These are phyloP conservation scores for Coregonus clupeaformis DNA, from an alignment of 2,113 vertebrate genomes.

Conservation along the genomic window DNA sequence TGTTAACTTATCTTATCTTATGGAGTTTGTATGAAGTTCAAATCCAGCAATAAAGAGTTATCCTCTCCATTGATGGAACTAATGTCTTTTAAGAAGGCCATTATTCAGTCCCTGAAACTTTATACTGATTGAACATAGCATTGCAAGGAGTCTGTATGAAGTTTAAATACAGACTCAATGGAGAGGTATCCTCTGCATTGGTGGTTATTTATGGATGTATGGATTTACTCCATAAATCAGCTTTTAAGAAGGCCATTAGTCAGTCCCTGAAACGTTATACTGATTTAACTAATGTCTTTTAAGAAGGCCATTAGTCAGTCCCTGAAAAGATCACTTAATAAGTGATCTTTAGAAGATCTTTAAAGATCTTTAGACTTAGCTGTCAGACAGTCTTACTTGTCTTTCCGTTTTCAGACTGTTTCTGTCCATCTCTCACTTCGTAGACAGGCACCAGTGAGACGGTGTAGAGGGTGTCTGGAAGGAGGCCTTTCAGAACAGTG, in stretches of 20 bases:
- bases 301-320: not conserved
- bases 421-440: conserved; percentile 80
- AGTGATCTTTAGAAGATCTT: not conserved
- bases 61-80: too few relatives aligned
- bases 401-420: conserved; percentile 78
- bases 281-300: too few relatives aligned
- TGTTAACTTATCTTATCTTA: too few relatives aligned
- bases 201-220: too few relatives aligned
- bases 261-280: too few relatives aligned
- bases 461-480: conserved; percentile 80
- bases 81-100: too few relatives aligned
- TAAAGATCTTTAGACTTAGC: not conserved
- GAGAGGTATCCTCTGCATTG: too few relatives aligned
- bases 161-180: not conserved
- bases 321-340: too few relatives aligned
- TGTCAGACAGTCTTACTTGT: conserved; percentile 68
- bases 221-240: too few relatives aligned
- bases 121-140: not conserved
- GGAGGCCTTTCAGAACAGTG: conserved; percentile 78
- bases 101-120: not conserved
- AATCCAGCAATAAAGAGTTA: too few relatives aligned
- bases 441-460: conserved; percentile 83
- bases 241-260: not conserved
- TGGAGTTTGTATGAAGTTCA: too few relatives aligned
- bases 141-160: not conserved